Conservation (phyloP, 53 echinoderm and acorn worm species). For the Echinarachnius parma region DNA sequence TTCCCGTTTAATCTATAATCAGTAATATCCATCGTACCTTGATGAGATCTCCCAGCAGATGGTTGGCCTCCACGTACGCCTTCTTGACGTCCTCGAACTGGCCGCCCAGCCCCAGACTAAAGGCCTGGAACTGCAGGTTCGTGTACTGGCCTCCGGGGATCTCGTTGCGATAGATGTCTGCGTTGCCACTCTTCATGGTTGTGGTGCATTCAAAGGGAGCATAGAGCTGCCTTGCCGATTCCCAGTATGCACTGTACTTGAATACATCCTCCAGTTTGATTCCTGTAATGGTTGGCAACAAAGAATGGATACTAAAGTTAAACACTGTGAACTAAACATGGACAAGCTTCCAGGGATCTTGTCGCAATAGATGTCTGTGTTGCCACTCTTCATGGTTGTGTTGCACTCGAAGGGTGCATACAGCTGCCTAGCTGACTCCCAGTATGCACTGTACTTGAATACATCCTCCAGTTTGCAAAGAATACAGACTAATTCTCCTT, state of each 20-base stretch:
- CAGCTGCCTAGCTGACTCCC: too few relatives aligned
- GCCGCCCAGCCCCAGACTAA: conserved; percentile 90
- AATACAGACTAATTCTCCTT: too few relatives aligned
- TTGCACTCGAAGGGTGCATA: too few relatives aligned
- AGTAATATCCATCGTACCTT: too few relatives aligned
- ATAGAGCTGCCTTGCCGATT: conserved; percentile 84
- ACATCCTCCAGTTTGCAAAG: too few relatives aligned
- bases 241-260: conserved; percentile 97
- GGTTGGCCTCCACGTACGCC: conserved; percentile 91
- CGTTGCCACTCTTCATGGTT: conserved; percentile 94
- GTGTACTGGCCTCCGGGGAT: conserved; percentile 99
- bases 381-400: too few relatives aligned
- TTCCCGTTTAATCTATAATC: background rate
- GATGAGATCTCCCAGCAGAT: conserved; percentile 86
- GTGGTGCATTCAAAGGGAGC: conserved; percentile 94
- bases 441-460: too few relatives aligned
- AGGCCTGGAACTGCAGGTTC: conserved; percentile 95
- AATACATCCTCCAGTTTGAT: conserved; percentile 84
- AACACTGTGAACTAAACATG: too few relatives aligned
- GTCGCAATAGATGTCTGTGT: too few relatives aligned
- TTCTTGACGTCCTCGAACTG: conserved; percentile 96
- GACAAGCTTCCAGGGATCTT: too few relatives aligned
- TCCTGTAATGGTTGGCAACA: too few relatives aligned
- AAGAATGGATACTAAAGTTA: too few relatives aligned
- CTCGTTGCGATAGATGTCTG: conserved; percentile 93